Base-by-base conservation (phyloP, 2,797 vertebrate species). In the Pipistrellus nathusii region DNA sequence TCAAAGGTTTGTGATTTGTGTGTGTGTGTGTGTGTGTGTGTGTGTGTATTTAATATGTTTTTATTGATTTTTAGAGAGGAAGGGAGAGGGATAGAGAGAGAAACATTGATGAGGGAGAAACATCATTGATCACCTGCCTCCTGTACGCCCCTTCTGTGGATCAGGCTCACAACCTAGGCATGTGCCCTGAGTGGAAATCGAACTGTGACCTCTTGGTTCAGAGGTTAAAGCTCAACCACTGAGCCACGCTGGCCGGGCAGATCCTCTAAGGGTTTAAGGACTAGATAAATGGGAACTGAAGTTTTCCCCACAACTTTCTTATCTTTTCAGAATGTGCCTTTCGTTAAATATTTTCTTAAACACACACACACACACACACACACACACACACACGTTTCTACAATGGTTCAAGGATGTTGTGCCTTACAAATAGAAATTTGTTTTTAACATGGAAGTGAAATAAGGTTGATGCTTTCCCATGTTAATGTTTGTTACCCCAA, bases 301-400 rank as follows among this genome's bases (percentile, higher is more conserved):
- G 23, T 17, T 53, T 8, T 0, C 35, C 23, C 27, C 20, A 77
- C 9, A 75, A 27, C 18, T 35, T 85, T 55, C 76, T 90, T 38
- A n/a, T 38, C 66, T 94, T 73, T 93, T 83, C 64, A 77, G 68
- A 62, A 71, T 11, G 21, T 91, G 27, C 57, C 51, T 62, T 48
- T 71, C 66, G 14, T 76, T 94, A 89, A 51, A 15, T 35, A 21
- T 85, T 85, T 91, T 92, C 71, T 88, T 27, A 71, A 53, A 72
- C 35, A 81, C 8, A 23, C 2, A 44, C 53, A 55, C 53, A 71
- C 59, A 72, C 35, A 81, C 8, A 23, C 2, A 44, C 53, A 55
- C 53, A 71, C 53, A 72, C 41, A 80, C 8, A 23, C 57, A 35
- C 88, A 78, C 3, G 8, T 77, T 73, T 84, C 85, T 59, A 68